Base-by-base conservation (phyloP, 2,888 invertebrate genomes). In the Lasioglossum figueresi region DNA sequence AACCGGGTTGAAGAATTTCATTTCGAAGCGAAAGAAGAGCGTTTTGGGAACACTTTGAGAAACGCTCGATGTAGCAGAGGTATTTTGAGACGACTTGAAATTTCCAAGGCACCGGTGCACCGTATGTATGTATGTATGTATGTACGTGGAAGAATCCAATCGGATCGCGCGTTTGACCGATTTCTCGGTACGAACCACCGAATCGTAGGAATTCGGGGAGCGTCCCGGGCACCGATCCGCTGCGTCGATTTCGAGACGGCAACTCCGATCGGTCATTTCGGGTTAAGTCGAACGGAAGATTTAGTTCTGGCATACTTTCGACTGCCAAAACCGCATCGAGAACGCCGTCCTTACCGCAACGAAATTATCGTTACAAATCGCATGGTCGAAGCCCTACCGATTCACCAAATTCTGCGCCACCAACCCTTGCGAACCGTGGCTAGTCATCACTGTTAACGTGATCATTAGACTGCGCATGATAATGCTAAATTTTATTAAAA, bases 361-460 rank as follows among this genome's bases (percentile, higher is more conserved):
- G 80, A 83, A 90, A 93, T 93, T 91, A 92, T 88, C 89, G 91
- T 92, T 82, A 89, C 88, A 90, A 92, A 91, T 73, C 70, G 43
- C 66, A 10, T 52, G 76, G 59, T 73, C 31, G 84, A 76, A 82
- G 31, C 34, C n/a, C 34, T 31, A 52, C 6, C n/a, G 37, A 14
- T 27, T 27, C 31, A 2, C 14, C 14, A 23, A 52, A 23, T 52
- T 52, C 52, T 52, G 19, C 23, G 52, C 23, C 23, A 2, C 8
- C 23, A 8, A 52, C 23, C 23, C 52, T 52, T 52, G 23, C 59
- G 43, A 78, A 31, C 52, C 48, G 14, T 63, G 23, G 27, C 19
- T 5, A 31, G 23, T 14, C 59, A 0, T 6, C 2, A 2, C 23
- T 52, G 8, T 23, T 23, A 52, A 23, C 52, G 8, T 1, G 23